Base-by-base conservation (phyloP, 2,888 invertebrate species). In the Plebejus melissa region DNA sequence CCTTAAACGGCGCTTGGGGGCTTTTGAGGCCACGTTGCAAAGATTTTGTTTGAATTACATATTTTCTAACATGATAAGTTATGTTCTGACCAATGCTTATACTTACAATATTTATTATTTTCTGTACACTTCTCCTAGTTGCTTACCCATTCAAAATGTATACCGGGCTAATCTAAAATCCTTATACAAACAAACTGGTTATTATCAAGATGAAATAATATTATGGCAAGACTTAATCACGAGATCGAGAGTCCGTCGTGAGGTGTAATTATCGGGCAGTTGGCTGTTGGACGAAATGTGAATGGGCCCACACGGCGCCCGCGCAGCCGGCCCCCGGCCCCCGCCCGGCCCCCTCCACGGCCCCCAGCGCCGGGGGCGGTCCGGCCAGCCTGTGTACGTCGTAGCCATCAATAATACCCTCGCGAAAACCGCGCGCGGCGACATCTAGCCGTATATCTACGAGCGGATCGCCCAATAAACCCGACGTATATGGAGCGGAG, bases 231-330 rank as follows among this genome's bases (percentile, higher is more conserved):
- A 87, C 87, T 89, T 90, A 90, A 91, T 91, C 90, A 88, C 85
- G 78, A 82, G 83, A 87, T 87, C 88, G 83, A 80, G 83, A 81
- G 82, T 78, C 81, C 80, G 80, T 81, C 78, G 79, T 78, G 84
- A 83, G 81, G 84, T 88, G 86, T 88, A 91, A 93, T 93, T 93
- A 93, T 83, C 82, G 81, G 85, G 82, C 87, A 87, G 89, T 90
- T 88, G 85, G 82, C 87, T 87, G 89, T 90, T 88, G 88, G 84
- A 87, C 87, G 86, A 77, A 90, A 89, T 90, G 88, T 90, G 91
- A 91, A 90, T 89, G 91, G 86, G 80, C 78, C 78, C 81, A 80
- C 80, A 77, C 82, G 82, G 84, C 85, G 86, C 84, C 84, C 79
- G 86, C 84, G 84, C 86, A 82, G 82, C 81, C 83, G 84, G 82